These are phyloP conservation scores for Corythoichthys intestinalis DNA, from an alignment of 2,113 vertebrate species.

Conservation along the genomic window DNA sequence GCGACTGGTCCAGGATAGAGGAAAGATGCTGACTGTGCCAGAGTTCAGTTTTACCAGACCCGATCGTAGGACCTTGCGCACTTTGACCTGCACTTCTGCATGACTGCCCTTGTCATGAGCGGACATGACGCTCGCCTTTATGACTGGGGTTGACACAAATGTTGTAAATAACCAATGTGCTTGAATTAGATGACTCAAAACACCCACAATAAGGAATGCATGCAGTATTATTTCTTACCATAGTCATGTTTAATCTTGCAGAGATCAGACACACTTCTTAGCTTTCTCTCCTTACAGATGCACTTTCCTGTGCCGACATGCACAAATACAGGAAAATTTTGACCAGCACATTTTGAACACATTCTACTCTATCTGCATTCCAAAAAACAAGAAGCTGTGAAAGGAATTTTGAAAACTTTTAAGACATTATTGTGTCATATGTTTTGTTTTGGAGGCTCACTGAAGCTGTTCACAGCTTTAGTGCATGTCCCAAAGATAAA, in stretches of 20 bases:
- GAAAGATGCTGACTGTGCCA: constrained; percentile 79
- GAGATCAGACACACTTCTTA: constrained; percentile 76
- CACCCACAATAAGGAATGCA: accelerated
- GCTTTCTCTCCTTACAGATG: constrained; percentile 81
- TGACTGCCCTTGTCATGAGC: constrained; percentile 89
- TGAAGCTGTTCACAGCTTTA: neutral
- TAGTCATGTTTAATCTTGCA: constrained; percentile 84
- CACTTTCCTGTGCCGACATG: constrained; percentile 76
- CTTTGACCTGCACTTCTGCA: constrained; percentile 83
- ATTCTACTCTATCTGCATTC: too few species aligned
- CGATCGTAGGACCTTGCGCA: constrained; percentile 80
- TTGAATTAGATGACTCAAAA: neutral
- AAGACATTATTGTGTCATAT: too few species aligned
- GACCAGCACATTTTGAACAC: too few species aligned
- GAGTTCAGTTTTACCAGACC: constrained; percentile 68
- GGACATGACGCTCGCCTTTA: constrained; percentile 84
- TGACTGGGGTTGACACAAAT: constrained; percentile 63
- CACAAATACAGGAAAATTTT: neutral
- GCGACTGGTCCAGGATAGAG: constrained; percentile 84
- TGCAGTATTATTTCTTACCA: constrained; percentile 62
- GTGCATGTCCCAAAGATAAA: neutral
- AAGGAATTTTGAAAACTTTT: too few species aligned
- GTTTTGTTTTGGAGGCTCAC: neutral
- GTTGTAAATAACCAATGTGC: neutral
- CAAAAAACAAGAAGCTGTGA: too few species aligned